These are phyloP conservation scores for Drosophila kanekoi DNA, from an alignment of 2,888 invertebrate genomes.

Conservation along the genomic window DNA sequence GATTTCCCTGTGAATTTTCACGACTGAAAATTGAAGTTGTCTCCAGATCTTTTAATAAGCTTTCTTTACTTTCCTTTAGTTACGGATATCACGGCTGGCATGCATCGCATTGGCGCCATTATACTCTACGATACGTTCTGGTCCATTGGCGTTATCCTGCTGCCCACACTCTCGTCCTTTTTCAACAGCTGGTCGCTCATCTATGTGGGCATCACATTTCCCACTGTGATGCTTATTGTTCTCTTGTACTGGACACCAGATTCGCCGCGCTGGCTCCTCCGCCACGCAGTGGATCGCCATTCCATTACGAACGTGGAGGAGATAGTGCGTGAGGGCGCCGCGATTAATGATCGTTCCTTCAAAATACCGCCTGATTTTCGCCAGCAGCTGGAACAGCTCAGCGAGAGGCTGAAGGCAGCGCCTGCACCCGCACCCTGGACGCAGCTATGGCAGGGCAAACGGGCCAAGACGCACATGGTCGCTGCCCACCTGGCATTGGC, in stretches of 20 bases:
- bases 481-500: constrained; percentile 84
- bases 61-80: constrained; percentile 65
- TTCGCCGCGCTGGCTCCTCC: constrained; percentile 85
- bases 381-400: constrained; percentile 77
- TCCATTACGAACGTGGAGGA: constrained; percentile 81
- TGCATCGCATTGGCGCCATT: constrained; percentile 82
- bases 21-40: not conserved
- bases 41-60: too few species aligned
- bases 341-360: constrained; percentile 82
- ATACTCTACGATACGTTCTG: constrained; percentile 85
- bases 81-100: constrained; percentile 84
- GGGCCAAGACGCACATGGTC: constrained; percentile 82
- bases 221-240: constrained; percentile 83
- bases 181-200: constrained; percentile 84
- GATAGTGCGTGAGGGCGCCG: constrained; percentile 82
- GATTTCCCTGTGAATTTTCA: too few species aligned
- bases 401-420: constrained; percentile 71
- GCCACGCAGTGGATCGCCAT: constrained; percentile 75
- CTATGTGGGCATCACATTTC: constrained; percentile 85
- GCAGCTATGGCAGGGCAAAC: constrained; percentile 82
- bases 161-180: constrained; percentile 84
- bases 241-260: constrained; percentile 85
- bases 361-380: constrained; percentile 82
- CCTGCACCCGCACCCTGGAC: constrained; percentile 80
- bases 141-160: constrained; percentile 85